Conservation (phyloP, 2,888 invertebrate species). For the Rotaria magnacalcarata region DNA sequence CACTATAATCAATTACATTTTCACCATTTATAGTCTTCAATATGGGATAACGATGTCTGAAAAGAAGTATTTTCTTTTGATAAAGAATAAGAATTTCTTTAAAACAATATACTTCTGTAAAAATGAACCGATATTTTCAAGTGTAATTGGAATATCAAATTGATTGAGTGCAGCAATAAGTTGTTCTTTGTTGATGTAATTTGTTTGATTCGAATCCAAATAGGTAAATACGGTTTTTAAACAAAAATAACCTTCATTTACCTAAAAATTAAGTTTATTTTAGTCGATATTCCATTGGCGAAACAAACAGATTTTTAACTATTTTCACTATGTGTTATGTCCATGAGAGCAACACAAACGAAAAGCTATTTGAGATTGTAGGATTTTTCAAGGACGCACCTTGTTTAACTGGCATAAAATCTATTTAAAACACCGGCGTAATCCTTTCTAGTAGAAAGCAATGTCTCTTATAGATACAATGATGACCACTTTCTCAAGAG, state of each 20-base stretch:
- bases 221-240: conserved; percentile 39
- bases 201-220: conserved; percentile 39
- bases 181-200: conserved; percentile 17
- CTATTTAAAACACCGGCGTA: too few relatives aligned
- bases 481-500: too few relatives aligned
- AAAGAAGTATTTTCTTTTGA: neutral
- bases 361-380: too few relatives aligned
- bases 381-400: too few relatives aligned
- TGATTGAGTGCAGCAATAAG: conserved; percentile 40
- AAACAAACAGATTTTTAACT: too few relatives aligned
- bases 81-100: neutral
- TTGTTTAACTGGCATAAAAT: too few relatives aligned
- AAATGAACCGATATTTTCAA: conserved; percentile 20
- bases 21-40: neutral
- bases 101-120: conserved; percentile 39
- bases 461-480: too few relatives aligned
- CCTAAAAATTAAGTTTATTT: neutral
- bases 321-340: too few relatives aligned
- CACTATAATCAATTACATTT: neutral
- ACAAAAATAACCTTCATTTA: conserved; percentile 43
- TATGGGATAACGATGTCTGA: neutral
- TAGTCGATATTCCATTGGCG: neutral
- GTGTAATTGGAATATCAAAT: conserved; percentile 36
- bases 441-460: too few relatives aligned
- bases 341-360: too few relatives aligned